phyloP scores from a whole-genome alignment of 2,797 vertebrate species.

The Eospalax fontanierii region DNA sequence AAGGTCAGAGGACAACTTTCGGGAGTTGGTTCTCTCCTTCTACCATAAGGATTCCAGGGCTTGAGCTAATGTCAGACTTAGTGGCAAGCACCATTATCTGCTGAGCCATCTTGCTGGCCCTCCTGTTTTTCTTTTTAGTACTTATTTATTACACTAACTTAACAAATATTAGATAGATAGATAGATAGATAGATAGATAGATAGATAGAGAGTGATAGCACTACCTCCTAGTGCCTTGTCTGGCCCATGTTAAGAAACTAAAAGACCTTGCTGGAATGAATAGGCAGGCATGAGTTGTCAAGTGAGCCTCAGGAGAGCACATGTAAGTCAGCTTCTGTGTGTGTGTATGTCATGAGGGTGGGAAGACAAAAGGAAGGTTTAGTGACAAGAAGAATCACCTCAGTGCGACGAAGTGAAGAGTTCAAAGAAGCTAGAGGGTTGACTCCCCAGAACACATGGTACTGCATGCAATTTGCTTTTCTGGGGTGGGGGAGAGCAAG shows the following conservation, averaged over 20 bases:
- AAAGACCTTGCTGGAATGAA: background rate
- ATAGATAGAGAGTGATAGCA: too few species aligned
- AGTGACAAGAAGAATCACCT: background rate
- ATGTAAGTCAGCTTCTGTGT: background rate
- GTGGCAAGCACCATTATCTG: background rate
- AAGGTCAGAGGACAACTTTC: background rate
- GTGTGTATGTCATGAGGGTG: background rate
- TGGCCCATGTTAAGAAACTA: background rate
- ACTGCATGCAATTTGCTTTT: background rate
- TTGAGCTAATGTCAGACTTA: background rate
- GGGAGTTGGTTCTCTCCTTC: background rate
- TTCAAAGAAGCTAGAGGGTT: background rate
- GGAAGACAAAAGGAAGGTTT: background rate
- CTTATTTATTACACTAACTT: too few species aligned
- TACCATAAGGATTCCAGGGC: background rate
- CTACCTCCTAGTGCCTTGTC: background rate
- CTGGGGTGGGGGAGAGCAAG: background rate
- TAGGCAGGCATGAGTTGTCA: background rate
- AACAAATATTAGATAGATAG: too few species aligned
- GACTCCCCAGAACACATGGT: accelerated
- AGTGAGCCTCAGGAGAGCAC: background rate
- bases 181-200: too few species aligned
- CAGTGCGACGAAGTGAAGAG: background rate
- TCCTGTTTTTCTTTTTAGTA: background rate
- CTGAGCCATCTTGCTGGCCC: too few species aligned